phyloP scores from a whole-genome alignment of 2,113 vertebrate genomes.

The Melanerpes formicivorus region DNA sequence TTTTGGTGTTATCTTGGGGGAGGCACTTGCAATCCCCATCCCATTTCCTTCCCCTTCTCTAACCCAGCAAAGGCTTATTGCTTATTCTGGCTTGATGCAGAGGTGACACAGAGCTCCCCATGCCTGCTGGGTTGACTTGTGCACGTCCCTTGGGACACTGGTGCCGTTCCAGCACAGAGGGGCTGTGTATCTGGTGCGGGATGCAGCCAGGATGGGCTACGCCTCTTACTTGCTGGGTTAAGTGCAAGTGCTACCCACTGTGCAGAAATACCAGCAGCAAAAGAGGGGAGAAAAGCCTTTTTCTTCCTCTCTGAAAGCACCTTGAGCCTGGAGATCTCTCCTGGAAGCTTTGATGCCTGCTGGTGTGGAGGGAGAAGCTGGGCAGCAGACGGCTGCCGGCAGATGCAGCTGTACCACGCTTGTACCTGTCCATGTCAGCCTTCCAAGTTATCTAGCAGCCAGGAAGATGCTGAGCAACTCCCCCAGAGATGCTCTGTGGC shows the following conservation, averaged over 20 bases:
- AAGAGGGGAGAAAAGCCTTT: neutral
- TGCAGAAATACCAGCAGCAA: neutral
- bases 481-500: neutral
- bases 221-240: neutral
- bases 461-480: neutral
- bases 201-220: neutral
- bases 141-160: rapidly evolving
- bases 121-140: neutral
- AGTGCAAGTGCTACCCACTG: neutral
- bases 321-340: neutral
- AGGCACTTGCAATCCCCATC: neutral
- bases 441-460: neutral
- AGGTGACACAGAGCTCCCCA: neutral
- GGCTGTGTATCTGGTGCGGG: neutral
- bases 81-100: neutral
- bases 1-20: neutral
- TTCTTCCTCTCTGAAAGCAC: rapidly evolving
- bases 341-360: neutral
- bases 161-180: neutral
- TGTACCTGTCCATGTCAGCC: neutral
- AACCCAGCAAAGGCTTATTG: neutral
- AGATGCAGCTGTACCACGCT: rapidly evolving
- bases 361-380: neutral
- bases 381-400: neutral
- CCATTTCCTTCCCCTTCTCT: neutral